phyloP scores from a whole-genome alignment of 2,888 invertebrate genomes.

The Eupithecia dodoneata region DNA sequence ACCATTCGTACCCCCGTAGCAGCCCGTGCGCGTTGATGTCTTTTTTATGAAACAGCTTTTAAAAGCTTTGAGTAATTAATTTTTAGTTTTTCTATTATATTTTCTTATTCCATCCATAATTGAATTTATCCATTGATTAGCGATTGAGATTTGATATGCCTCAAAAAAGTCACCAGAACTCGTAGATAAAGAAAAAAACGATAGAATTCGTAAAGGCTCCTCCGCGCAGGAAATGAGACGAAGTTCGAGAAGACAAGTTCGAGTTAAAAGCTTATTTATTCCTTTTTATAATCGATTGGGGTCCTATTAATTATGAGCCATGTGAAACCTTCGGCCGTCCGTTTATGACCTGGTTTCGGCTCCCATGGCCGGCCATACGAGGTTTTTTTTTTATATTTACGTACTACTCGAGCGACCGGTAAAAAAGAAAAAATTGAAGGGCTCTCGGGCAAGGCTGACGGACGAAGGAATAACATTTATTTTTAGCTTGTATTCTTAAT shows the following conservation, averaged over 20 bases:
- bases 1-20: not conserved
- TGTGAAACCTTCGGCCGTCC: constrained; percentile 48
- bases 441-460: constrained; percentile 48
- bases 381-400: constrained; percentile 60
- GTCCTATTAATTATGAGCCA: constrained; percentile 42
- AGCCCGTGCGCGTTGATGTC: not conserved
- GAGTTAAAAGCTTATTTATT: constrained; percentile 16
- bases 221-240: not conserved
- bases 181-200: not conserved
- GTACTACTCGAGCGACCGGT: constrained; percentile 70
- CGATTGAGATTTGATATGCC: not conserved
- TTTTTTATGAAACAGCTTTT: not conserved
- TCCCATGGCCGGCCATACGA: constrained; percentile 62
- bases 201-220: not conserved
- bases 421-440: constrained; percentile 53
- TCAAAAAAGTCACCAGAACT: not conserved
- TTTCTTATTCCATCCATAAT: not conserved
- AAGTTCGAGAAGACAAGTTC: not conserved
- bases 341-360: constrained; percentile 75
- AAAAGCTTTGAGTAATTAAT: not conserved
- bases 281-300: constrained; percentile 35
- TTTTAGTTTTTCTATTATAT: too few relatives aligned
- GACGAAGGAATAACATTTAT: constrained; percentile 50
- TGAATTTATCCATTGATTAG: not conserved
- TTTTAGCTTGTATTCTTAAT: constrained; percentile 42